phyloP scores from a whole-genome alignment of 2,797 vertebrate genomes.

The Brotula barbata region DNA sequence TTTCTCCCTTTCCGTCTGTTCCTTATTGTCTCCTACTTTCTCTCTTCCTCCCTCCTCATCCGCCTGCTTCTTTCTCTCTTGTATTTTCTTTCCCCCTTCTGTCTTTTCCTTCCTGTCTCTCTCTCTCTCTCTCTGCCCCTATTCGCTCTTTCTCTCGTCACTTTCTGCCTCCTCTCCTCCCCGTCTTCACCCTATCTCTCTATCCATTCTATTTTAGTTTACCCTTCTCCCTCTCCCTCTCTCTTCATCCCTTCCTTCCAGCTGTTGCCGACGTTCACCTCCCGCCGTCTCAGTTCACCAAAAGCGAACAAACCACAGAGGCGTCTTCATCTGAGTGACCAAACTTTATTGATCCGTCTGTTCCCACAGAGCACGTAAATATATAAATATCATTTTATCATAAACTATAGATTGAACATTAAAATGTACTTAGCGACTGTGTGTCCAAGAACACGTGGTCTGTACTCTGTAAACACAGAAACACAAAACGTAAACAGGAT shows the following conservation, averaged over 20 bases:
- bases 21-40: background rate
- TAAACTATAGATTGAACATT: slow-evolving; percentile 62
- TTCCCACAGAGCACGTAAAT: slow-evolving; percentile 70
- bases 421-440: no score
- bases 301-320: slow-evolving; percentile 26
- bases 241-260: no score
- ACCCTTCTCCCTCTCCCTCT: no score
- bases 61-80: no score
- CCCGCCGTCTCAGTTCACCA: background rate
- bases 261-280: background rate
- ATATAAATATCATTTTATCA: slow-evolving; percentile 65
- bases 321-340: slow-evolving; percentile 76
- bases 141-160: no score
- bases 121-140: background rate
- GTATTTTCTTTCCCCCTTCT: no score
- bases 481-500: slow-evolving; percentile 63
- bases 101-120: no score
- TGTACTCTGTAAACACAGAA: slow-evolving; percentile 60
- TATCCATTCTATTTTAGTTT: no score
- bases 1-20: no score
- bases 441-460: slow-evolving; percentile 57
- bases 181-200: background rate
- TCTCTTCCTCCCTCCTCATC: background rate
- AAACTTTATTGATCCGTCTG: slow-evolving; percentile 86
- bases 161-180: background rate